A percentile compares a stretch with the other conserved stretches of the same genome.
These are phyloP conservation scores for Bergia puertoricense DNA, from an alignment of 92 coral and sea anemone species.

Conservation along the genomic window DNA sequence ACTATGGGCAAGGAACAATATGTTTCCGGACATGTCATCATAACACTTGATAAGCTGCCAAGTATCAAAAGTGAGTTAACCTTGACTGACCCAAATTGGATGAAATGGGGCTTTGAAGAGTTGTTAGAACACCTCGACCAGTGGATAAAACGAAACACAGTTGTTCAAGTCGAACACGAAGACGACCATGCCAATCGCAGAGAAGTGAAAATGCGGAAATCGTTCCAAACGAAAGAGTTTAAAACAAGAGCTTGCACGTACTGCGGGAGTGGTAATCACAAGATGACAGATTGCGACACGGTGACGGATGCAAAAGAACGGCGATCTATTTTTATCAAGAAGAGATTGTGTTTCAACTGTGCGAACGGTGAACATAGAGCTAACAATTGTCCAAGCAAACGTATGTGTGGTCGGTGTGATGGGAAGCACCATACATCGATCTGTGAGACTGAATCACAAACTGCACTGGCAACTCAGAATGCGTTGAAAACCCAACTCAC, in stretches of 20 bases:
- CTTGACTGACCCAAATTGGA: constrained; percentile 49
- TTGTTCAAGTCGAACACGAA: constrained; percentile 2
- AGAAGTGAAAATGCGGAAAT: constrained; percentile 5
- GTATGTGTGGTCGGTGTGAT: background rate
- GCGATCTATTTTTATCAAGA: constrained; percentile 29
- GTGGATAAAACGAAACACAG: constrained; percentile 37
- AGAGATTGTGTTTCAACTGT: constrained; percentile 32
- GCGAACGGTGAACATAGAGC: constrained; percentile 21
- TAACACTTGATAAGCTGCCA: constrained; percentile 40
- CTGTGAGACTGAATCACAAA: constrained; percentile 8
- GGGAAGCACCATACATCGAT: constrained; percentile 28
- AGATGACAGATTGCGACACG: constrained; percentile 28
- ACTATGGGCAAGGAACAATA: constrained; percentile 30
- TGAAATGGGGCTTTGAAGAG: constrained; percentile 43
- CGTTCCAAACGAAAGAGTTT: constrained; percentile 22
- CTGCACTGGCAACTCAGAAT: constrained; percentile 6
- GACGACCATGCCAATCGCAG: constrained; percentile 31
- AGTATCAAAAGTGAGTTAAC: constrained; percentile 41
- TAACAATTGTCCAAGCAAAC: constrained; percentile 5
- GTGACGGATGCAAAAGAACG: constrained; percentile 37
- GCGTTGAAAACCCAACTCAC: background rate
- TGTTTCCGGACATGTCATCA: constrained; percentile 27
- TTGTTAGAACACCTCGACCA: constrained; percentile 35
- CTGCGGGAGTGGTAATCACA: constrained; percentile 16
- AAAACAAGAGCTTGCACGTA: constrained; percentile 19